Evolutionary conservation across 1,140 invertebrate genomes (phyloP).

Genomic region (Leptonema lineaticorne): DNA sequence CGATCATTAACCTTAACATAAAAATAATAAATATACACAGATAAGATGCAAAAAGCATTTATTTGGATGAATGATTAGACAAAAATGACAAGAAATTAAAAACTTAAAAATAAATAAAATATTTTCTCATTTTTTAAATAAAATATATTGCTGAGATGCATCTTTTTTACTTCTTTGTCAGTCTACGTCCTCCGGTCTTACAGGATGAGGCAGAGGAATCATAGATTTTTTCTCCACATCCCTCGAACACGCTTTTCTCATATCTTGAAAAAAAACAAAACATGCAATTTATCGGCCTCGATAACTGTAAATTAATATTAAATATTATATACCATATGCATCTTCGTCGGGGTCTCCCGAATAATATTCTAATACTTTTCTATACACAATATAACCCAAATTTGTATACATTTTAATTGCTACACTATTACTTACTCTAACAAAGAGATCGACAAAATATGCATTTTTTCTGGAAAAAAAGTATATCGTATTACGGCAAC

Average conservation of each 20-base stretch:
- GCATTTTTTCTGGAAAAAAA: constrained; percentile 79
- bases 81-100: too few relatives aligned
- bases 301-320: constrained; percentile 9
- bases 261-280: constrained; percentile 72
- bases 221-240: constrained; percentile 93
- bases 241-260: constrained; percentile 95
- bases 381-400: constrained; percentile 95
- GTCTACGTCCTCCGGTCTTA: constrained; percentile 94
- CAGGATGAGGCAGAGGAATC: constrained; percentile 90
- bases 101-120: background rate
- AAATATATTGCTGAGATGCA: background rate
- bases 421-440: constrained; percentile 94
- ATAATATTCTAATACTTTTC: constrained; percentile 96
- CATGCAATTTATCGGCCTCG: background rate
- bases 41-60: too few relatives aligned
- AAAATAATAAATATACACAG: too few relatives aligned
- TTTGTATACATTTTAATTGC: constrained; percentile 98
- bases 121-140: background rate
- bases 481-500: background rate
- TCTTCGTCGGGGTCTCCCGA: constrained; percentile 97
- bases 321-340: constrained; percentile 56
- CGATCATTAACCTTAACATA: too few relatives aligned
- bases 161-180: constrained; percentile 48
- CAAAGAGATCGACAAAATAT: constrained; percentile 99
- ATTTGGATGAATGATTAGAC: too few relatives aligned